These are phyloP conservation scores for Knipowitschia caucasica DNA, from an alignment of 2,797 vertebrate species.

Conservation along the genomic window DNA sequence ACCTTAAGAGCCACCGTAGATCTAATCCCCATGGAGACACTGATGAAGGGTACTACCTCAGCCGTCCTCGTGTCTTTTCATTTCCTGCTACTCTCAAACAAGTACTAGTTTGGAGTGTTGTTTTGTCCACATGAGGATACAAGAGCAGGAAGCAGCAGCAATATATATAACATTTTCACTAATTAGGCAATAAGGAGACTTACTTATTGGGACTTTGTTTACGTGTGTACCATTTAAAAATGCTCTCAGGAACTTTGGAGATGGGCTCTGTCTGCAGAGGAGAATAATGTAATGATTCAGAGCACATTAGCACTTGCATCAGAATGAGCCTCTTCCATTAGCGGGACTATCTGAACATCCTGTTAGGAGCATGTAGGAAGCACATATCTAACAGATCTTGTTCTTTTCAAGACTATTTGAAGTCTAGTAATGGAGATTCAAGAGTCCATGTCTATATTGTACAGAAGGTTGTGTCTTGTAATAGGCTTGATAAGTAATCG, in stretches of 20 bases:
- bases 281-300: conserved; percentile 37
- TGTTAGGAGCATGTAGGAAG: conserved; percentile 17
- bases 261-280: conserved; percentile 29
- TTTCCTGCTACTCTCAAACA: conserved; percentile 37
- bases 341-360: conserved; percentile 39
- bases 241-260: conserved; percentile 45
- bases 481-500: not conserved
- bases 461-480: not conserved
- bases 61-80: conserved; percentile 52
- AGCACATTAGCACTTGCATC: conserved; percentile 46
- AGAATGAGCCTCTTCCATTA: conserved; percentile 50
- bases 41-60: conserved; percentile 58
- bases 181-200: conserved; percentile 19
- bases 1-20: conserved; percentile 49
- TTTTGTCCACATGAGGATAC: conserved; percentile 2
- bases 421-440: conserved; percentile 5
- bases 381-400: conserved; percentile 3
- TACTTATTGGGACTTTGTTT: conserved; percentile 33
- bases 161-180: conserved; percentile 4
- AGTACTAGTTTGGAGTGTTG: conserved; percentile 28
- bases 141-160: conserved; percentile 5
- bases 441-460: not conserved
- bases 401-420: conserved; percentile 4
- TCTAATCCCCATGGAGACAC: conserved; percentile 71
- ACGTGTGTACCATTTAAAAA: conserved; percentile 39